Conservation (phyloP, 2,797 vertebrate species). For the Propithecus deckenii region DNA sequence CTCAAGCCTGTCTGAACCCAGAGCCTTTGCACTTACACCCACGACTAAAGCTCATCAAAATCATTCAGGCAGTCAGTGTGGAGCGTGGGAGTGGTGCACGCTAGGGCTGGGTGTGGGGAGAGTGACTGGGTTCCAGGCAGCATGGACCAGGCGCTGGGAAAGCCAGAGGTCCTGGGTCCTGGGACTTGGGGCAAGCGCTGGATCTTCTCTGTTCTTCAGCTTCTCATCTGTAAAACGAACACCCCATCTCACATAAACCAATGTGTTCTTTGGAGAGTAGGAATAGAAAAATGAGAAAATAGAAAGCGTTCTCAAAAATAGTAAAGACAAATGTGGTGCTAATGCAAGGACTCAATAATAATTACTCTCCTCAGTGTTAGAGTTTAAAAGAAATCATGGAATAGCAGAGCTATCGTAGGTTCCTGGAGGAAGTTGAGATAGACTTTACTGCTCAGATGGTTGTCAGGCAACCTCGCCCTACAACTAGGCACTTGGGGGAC, state of each 20-base stretch:
- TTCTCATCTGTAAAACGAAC: background rate
- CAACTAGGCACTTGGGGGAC: background rate
- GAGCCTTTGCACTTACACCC: background rate
- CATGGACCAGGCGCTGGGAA: background rate
- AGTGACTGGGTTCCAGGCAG: background rate
- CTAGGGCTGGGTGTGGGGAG: too few relatives aligned
- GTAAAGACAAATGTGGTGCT: background rate
- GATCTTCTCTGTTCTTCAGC: background rate
- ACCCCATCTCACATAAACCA: background rate
- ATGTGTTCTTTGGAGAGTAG: background rate
- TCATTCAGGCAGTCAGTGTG: background rate
- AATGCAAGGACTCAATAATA: background rate
- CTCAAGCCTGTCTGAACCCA: background rate
- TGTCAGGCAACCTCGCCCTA: background rate
- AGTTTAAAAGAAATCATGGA: background rate
- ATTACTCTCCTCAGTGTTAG: background rate
- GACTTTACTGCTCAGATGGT: background rate
- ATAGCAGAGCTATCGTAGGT: background rate
- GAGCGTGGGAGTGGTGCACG: background rate
- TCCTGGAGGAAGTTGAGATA: background rate
- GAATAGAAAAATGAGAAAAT: background rate
- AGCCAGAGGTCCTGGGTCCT: background rate
- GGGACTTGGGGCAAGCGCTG: background rate
- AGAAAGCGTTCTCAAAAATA: background rate
- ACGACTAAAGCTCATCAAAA: background rate